phyloP scores from a whole-genome alignment of 1,140 invertebrate species.

The Calycopis cecrops region DNA sequence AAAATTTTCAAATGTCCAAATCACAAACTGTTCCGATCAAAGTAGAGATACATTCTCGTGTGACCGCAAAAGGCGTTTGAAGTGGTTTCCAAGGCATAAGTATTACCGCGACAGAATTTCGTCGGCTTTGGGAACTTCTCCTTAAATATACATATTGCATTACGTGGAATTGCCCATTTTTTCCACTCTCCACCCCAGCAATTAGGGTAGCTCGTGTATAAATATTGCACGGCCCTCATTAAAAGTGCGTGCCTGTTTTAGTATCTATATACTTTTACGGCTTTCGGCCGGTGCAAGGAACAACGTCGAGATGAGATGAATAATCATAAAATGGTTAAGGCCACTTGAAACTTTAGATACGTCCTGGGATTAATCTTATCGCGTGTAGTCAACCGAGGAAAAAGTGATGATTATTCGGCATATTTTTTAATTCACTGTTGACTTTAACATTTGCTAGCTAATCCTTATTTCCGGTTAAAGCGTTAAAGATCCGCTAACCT shows the following conservation, averaged over 20 bases:
- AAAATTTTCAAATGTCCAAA: neutral
- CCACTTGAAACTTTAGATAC: constrained; percentile 37
- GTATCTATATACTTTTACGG: constrained; percentile 64
- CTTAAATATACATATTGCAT: constrained; percentile 75
- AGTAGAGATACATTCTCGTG: constrained; percentile 46
- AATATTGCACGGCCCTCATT: constrained; percentile 73
- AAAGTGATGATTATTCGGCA: too few species aligned
- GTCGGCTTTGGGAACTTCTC: constrained; percentile 56
- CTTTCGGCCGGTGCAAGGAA: constrained; percentile 49
- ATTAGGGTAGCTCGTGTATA: constrained; percentile 72
- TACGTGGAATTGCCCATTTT: constrained; percentile 75
- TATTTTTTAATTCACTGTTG: too few species aligned
- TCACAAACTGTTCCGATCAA: constrained; percentile 13
- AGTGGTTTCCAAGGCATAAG: constrained; percentile 63
- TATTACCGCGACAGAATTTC: constrained; percentile 63
- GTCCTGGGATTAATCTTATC: constrained; percentile 26
- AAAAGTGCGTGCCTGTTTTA: constrained; percentile 69
- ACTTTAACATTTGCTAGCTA: too few species aligned
- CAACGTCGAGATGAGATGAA: constrained; percentile 59
- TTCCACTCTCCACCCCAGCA: constrained; percentile 74
- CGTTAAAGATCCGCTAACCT: too few species aligned
- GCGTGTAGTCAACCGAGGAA: neutral
- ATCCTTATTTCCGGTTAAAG: too few species aligned
- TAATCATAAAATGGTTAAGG: constrained; percentile 64
- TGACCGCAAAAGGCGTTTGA: constrained; percentile 58